Evolutionary conservation across 2,797 vertebrate genomes (phyloP).

Genomic region (Pseudopleuronectes americanus): DNA sequence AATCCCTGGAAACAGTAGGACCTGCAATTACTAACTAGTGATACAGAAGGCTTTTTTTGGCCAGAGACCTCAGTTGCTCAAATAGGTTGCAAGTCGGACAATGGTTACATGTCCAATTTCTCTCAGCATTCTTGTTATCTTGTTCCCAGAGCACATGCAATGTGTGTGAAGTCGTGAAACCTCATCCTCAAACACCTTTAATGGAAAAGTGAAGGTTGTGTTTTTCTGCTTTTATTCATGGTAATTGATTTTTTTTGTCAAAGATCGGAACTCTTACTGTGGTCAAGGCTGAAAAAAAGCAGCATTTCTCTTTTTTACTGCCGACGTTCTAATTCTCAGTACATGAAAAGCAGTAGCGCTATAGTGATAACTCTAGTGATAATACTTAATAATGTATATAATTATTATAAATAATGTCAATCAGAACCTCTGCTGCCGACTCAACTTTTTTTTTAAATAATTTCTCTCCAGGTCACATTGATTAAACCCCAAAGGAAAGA

Average conservation of each 20-base stretch:
- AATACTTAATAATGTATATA: too few relatives aligned
- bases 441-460: too few relatives aligned
- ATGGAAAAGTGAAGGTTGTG: constrained; percentile 5
- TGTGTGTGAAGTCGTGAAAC: too few relatives aligned
- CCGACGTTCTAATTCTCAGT: neutral
- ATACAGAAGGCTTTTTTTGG: constrained; percentile 25
- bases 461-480: neutral
- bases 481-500: neutral
- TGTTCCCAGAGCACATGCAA: constrained; percentile 16
- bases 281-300: neutral
- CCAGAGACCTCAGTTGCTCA: constrained; percentile 36
- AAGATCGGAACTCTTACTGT: neutral
- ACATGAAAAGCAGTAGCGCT: neutral
- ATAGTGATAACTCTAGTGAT: too few relatives aligned
- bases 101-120: constrained; percentile 16
- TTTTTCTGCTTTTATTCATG: neutral
- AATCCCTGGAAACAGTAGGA: constrained; percentile 53
- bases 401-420: neutral
- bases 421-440: neutral
- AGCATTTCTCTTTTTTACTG: neutral
- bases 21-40: constrained; percentile 43
- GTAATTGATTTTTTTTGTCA: constrained; percentile 3
- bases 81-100: constrained; percentile 28
- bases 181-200: neutral
- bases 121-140: constrained; percentile 9